Conservation (phyloP, 2,113 vertebrate genomes). For the Scartelaos histophorus region DNA sequence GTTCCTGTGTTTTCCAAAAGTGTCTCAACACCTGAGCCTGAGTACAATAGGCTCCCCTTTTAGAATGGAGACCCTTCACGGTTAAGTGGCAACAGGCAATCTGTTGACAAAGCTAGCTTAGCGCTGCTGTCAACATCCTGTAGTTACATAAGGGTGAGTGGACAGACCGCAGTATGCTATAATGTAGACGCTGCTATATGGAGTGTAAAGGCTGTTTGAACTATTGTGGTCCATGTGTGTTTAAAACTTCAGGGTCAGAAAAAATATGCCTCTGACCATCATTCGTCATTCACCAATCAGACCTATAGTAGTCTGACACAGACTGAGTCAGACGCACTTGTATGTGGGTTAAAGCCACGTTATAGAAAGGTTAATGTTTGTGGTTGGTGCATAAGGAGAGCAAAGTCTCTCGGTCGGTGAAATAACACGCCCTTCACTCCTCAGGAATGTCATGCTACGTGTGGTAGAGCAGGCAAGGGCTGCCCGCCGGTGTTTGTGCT, state of each 20-base stretch:
- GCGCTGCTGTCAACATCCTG: slow-evolving; percentile 49
- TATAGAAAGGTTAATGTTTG: slow-evolving; percentile 26
- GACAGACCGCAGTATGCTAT: slow-evolving; percentile 19
- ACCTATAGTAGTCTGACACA: slow-evolving; percentile 8
- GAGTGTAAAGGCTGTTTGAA: slow-evolving; percentile 39
- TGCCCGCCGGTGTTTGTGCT: slow-evolving; percentile 18
- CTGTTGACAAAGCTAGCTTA: slow-evolving; percentile 44
- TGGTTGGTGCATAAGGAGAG: slow-evolving; percentile 14
- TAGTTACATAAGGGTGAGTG: slow-evolving; percentile 57
- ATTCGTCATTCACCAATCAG: slow-evolving; percentile 26
- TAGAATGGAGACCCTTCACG: slow-evolving; percentile 44
- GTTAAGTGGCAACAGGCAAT: slow-evolving; percentile 49
- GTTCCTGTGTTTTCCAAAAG: slow-evolving; percentile 31
- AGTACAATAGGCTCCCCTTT: slow-evolving; percentile 37
- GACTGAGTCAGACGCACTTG: slow-evolving; percentile 10
- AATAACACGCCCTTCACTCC: slow-evolving; percentile 19
- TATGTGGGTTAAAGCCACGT: slow-evolving; percentile 13
- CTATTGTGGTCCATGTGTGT: slow-evolving; percentile 31
- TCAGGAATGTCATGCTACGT: slow-evolving; percentile 35
- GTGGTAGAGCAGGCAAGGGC: slow-evolving; percentile 17
- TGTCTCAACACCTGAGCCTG: slow-evolving; percentile 42
- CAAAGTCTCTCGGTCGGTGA: slow-evolving; percentile 4
- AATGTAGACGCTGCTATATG: slow-evolving; percentile 21
- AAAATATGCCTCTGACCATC: slow-evolving; percentile 26
- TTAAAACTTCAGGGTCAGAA: slow-evolving; percentile 33